Percentiles rank a stretch among this genome's conserved stretches.
Evolutionary conservation across 2,888 invertebrate species (phyloP).

Genomic region (Cetonia aurata): DNA sequence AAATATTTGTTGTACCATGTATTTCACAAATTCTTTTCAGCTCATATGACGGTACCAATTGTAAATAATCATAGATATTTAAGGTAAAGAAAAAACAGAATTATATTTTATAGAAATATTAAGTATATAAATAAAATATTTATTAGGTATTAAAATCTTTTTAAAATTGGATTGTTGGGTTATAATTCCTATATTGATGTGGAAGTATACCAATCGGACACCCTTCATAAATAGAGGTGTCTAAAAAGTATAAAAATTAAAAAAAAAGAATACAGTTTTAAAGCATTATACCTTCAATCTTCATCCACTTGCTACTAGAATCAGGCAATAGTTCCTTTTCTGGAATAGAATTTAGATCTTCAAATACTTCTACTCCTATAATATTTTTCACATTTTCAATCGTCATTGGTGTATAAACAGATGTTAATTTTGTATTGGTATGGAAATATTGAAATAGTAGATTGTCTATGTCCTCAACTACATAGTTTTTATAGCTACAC

Average conservation of each 20-base stretch:
- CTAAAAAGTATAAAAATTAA: conserved; percentile 51
- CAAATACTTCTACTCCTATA: not conserved
- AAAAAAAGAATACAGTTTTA: conserved; percentile 6
- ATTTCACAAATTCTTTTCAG: too few species aligned
- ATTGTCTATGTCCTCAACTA: conserved; percentile 3
- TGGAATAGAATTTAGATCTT: conserved; percentile 2
- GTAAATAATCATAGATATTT: too few species aligned
- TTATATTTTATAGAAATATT: not conserved
- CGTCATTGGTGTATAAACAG: conserved; percentile 18
- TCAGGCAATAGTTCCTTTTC: not conserved
- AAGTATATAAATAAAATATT: conserved; percentile 10
- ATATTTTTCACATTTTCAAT: conserved; percentile 18
- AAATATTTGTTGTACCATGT: too few species aligned
- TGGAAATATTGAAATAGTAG: conserved; percentile 2
- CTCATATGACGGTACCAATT: too few species aligned
- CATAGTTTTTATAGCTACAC: conserved; percentile 2
- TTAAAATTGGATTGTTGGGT: conserved; percentile 38
- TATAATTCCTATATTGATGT: conserved; percentile 50
- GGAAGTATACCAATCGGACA: conserved; percentile 57
- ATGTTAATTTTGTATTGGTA: not conserved
- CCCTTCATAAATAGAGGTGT: conserved; percentile 53
- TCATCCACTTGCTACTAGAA: conserved; percentile 17
- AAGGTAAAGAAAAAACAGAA: too few species aligned
- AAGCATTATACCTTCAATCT: conserved; percentile 17
- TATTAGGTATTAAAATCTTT: too few species aligned